phyloP scores from a whole-genome alignment of 2,113 vertebrate species.

The Bambusicola thoracicus region DNA sequence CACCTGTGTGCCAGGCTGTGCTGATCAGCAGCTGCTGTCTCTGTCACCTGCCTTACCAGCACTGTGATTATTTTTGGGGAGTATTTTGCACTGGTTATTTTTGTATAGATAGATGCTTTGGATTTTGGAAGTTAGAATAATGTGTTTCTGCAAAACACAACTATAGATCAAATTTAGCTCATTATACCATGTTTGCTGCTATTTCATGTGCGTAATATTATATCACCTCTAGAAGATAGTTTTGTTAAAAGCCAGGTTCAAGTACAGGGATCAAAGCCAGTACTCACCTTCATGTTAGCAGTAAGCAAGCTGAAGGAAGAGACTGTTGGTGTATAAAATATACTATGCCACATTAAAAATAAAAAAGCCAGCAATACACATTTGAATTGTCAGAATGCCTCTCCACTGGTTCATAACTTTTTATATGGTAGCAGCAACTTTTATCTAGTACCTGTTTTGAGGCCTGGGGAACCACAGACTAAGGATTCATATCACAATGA shows the following conservation, averaged over 20 bases:
- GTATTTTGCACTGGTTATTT: neutral
- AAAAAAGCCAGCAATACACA: neutral
- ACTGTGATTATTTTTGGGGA: neutral
- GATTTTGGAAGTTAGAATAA: neutral
- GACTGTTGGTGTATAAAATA: neutral
- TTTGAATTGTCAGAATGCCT: neutral
- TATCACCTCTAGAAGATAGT: neutral
- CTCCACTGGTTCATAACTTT: neutral
- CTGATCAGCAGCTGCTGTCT: neutral
- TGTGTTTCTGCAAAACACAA: neutral
- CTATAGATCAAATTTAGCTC: neutral
- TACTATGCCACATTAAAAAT: neutral
- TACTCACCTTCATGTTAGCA: neutral
- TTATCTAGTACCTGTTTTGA: neutral
- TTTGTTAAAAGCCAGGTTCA: neutral
- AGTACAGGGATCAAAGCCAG: neutral
- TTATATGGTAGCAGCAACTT: neutral
- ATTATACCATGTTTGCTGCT: neutral
- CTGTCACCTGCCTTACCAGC: neutral
- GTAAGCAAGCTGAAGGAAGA: neutral
- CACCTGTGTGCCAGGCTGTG: neutral
- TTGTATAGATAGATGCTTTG: neutral
- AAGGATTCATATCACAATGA: neutral
- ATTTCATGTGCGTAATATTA: neutral
- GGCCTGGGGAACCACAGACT: neutral